These are phyloP conservation scores for Scatophagus argus DNA, from an alignment of 2,113 vertebrate species.

Conservation along the genomic window DNA sequence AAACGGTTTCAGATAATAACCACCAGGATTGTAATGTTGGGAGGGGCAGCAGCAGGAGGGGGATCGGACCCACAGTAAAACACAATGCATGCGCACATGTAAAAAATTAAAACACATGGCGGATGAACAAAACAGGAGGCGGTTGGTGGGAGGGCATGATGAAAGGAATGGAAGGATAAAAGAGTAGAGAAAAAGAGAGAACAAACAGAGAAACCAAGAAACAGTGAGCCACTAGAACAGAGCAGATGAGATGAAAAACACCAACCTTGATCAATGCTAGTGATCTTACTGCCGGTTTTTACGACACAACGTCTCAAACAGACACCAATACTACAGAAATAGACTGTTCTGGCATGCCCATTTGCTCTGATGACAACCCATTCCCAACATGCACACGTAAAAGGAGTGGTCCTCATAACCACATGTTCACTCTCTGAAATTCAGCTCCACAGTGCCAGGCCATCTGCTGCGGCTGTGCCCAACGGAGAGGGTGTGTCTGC, in stretches of 20 bases:
- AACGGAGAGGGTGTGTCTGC: conserved; percentile 56
- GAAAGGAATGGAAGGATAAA: conserved; percentile 59
- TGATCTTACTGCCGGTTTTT: conserved; percentile 5
- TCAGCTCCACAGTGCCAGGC: conserved; percentile 53
- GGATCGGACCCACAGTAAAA: background rate
- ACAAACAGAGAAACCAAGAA: conserved; percentile 54
- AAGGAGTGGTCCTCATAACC: conserved; percentile 38
- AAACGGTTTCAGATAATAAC: conserved; percentile 38
- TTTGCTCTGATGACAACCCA: conserved; percentile 16
- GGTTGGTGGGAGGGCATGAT: conserved; percentile 51
- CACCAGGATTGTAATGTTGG: conserved; percentile 38
- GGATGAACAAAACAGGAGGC: conserved; percentile 50
- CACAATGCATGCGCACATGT: conserved; percentile 15
- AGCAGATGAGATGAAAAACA: conserved; percentile 41
- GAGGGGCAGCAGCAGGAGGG: conserved; percentile 27
- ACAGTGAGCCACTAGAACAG: conserved; percentile 47
- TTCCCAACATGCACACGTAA: background rate
- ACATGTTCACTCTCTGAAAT: conserved; percentile 27
- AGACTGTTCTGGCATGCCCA: background rate
- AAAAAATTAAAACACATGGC: conserved; percentile 18
- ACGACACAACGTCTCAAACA: conserved; percentile 10
- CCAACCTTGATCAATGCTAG: conserved; percentile 23
- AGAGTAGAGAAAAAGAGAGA: conserved; percentile 56
- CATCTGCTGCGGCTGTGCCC: conserved; percentile 69
- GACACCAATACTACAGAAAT: conserved; percentile 7